Conservation (phyloP, 2,888 invertebrate genomes). For the Drosophila rellima region DNA sequence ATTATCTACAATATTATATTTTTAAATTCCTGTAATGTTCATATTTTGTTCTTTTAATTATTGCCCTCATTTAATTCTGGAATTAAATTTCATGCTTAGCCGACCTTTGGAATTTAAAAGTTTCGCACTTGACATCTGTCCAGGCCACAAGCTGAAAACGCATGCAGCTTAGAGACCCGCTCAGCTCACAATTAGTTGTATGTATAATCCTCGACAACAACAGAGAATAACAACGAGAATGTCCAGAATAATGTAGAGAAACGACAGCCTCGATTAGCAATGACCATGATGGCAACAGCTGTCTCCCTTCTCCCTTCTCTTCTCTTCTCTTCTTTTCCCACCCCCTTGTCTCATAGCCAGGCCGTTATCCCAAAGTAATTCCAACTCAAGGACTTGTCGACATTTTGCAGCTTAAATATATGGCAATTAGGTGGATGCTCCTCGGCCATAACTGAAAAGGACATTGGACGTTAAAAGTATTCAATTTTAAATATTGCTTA, state of each 20-base stretch:
- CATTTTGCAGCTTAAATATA: conserved; percentile 54
- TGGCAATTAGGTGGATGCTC: conserved; percentile 46
- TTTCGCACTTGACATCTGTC: conserved; percentile 52
- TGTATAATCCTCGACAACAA: conserved; percentile 56
- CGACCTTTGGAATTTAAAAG: conserved; percentile 51
- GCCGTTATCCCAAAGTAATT: not conserved
- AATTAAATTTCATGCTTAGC: conserved; percentile 63
- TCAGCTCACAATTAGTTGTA: conserved; percentile 66
- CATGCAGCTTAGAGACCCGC: conserved; percentile 42
- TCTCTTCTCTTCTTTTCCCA: not conserved
- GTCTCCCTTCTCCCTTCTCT: not conserved
- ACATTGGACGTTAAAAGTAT: conserved; percentile 19
- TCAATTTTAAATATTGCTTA: conserved; percentile 7
- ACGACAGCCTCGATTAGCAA: conserved; percentile 47
- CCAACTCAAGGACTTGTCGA: conserved; percentile 44
- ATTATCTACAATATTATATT: no score
- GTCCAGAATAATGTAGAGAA: conserved; percentile 21
- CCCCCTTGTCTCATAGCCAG: no score
- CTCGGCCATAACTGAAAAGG: conserved; percentile 36
- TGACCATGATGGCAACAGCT: conserved; percentile 13
- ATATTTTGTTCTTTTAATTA: not conserved
- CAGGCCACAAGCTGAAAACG: conserved; percentile 30
- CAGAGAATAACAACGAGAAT: conserved; percentile 5
- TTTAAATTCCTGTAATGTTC: not conserved
- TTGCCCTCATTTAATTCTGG: no score